Base-by-base conservation (phyloP, 2,888 invertebrate species). In the Leucania comma region DNA sequence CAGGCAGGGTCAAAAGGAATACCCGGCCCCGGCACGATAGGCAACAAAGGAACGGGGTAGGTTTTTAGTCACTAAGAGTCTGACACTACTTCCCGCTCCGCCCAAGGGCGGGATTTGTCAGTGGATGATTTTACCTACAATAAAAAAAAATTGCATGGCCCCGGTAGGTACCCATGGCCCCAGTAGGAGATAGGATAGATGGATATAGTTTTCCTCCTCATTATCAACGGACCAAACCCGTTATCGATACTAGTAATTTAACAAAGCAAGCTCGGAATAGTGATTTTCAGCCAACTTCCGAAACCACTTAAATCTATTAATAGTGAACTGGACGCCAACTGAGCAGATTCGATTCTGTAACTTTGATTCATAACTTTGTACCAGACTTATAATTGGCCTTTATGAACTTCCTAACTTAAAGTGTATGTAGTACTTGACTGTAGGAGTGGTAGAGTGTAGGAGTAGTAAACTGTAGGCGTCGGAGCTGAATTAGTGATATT, bases 251-350 rank as follows among this genome's bases (percentile, higher is more conserved):
- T n/a, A 58, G 22, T 63, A 63, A 48, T 53, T 61, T 10, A 54
- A 22, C 50, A 65, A 20, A 56, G 46, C 42, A 22, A 60, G 35
- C 60, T 57, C 12, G 53, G 35, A 67, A 50, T 61, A 70, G 46
- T 22, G 3, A 62, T 60, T 62, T 73, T 59, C 54, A 26, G 9
- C 42, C 56, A 64, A 48, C 4, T 68, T 78, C 78, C 62, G 29
- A 78, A 80, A 72, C 75, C 75, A 66, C 78, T 80, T 84, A 82
- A 86, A 85, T 81, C 83, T 85, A 81, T 82, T 86, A 84, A 85
- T 76, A 76, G 82, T 75, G 80, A 83, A 80, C 83, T 83, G 78
- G 84, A 82, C 82, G 77, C 80, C 67, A 82, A 81, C 82, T 80
- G 71, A 72, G 76, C 75, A 77, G 78, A 85, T 87, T 87, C 68